A percentile compares a stretch with the other conserved stretches of the same genome.
These are phyloP conservation scores for Brachymystax lenok DNA, from an alignment of 2,797 vertebrate genomes.

Conservation along the genomic window DNA sequence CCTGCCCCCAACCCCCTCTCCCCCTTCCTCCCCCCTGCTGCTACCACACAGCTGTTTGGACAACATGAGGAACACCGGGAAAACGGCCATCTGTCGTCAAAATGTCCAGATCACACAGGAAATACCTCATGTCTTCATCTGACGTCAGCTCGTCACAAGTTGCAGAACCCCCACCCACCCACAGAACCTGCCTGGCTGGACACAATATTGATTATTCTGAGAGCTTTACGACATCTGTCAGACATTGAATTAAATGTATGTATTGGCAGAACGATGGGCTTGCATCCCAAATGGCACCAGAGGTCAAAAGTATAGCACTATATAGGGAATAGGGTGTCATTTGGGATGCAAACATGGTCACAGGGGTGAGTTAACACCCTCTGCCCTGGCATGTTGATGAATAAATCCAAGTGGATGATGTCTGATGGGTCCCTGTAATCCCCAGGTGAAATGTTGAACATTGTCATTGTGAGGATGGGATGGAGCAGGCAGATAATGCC, in stretches of 20 bases:
- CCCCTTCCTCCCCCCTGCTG: constrained; percentile 33
- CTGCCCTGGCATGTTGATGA: constrained; percentile 39
- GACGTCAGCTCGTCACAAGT: constrained; percentile 4
- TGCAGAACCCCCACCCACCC: background rate
- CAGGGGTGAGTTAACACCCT: background rate
- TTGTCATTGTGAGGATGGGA: constrained; percentile 27
- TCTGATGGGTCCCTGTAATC: constrained; percentile 41
- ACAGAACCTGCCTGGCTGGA: background rate
- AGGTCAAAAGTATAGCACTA: background rate
- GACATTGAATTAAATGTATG: constrained; percentile 39
- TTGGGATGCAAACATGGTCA: background rate
- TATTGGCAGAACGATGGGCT: constrained; percentile 7
- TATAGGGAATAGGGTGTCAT: background rate
- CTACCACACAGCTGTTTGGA: constrained; percentile 45
- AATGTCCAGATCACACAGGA: constrained; percentile 9
- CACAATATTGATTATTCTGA: constrained; percentile 46
- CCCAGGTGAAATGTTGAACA: constrained; percentile 43
- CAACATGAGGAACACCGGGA: constrained; percentile 44
- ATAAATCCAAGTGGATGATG: constrained; percentile 31
- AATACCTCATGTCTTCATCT: constrained; percentile 34
- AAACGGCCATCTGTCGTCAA: constrained; percentile 51
- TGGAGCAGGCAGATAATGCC: constrained; percentile 23
- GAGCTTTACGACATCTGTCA: constrained; percentile 49
- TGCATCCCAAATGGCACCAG: background rate
- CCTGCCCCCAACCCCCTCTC: constrained; percentile 1